phyloP scores from a whole-genome alignment of 1,140 invertebrate genomes.

The Camponotus vicinus region DNA sequence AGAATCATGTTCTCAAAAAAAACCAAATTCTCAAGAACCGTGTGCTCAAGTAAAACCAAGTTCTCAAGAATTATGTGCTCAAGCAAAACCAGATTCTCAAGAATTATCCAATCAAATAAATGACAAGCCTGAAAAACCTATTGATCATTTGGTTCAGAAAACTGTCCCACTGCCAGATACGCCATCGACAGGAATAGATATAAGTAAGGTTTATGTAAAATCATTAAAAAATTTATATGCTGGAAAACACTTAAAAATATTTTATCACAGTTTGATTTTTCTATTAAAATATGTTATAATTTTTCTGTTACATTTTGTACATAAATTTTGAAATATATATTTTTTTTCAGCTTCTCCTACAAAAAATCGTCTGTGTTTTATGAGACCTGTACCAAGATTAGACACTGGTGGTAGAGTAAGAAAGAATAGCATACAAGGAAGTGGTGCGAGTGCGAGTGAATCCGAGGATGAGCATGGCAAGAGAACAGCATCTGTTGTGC shows the following conservation, averaged over 20 bases:
- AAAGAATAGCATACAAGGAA: constrained; percentile 85
- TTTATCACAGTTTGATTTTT: background rate
- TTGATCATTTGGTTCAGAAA: constrained; percentile 11
- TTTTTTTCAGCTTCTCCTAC: constrained; percentile 66
- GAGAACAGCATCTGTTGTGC: constrained; percentile 58
- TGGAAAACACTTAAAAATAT: background rate
- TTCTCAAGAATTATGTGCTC: background rate
- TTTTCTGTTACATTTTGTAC: background rate
- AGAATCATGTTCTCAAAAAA: background rate
- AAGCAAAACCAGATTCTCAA: background rate
- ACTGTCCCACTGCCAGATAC: constrained; percentile 2
- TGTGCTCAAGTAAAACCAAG: background rate
- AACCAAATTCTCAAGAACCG: background rate
- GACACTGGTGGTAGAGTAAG: constrained; percentile 82
- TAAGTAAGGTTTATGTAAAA: constrained; percentile 33
- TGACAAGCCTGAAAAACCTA: background rate
- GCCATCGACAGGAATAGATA: constrained; percentile 15
- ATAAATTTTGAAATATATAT: constrained; percentile 1
- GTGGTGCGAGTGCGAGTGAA: constrained; percentile 84
- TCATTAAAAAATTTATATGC: constrained; percentile 23
- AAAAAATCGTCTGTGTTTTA: constrained; percentile 81
- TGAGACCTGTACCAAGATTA: constrained; percentile 82
- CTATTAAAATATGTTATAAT: constrained; percentile 8
- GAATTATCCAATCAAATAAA: background rate
- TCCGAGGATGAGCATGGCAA: constrained; percentile 84